Conservation (phyloP, 2,113 vertebrate species). For the Antennarius striatus region DNA sequence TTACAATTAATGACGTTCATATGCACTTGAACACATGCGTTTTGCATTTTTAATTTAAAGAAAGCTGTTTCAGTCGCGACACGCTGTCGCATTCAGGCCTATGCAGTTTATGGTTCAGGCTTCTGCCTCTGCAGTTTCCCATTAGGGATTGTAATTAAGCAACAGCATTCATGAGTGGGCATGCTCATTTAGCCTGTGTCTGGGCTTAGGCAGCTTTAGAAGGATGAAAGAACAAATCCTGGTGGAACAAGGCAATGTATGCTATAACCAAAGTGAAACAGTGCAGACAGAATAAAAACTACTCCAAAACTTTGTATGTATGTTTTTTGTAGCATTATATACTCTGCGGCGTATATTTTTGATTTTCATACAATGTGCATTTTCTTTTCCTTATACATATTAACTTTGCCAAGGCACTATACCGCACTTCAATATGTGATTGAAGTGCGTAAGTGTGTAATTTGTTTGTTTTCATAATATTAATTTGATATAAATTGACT, state of each 20-base stretch:
- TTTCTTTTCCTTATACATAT: background rate
- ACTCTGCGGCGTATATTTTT: constrained; percentile 1
- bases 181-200: constrained; percentile 67
- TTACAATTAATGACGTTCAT: constrained; percentile 46
- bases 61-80: constrained; percentile 23
- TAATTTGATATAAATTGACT: too few relatives aligned
- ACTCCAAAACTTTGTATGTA: constrained; percentile 49
- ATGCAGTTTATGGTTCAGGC: constrained; percentile 4
- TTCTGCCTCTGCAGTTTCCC: constrained; percentile 59
- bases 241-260: constrained; percentile 58
- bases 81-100: constrained; percentile 22
- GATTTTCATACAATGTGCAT: background rate
- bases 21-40: constrained; percentile 50
- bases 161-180: constrained; percentile 73
- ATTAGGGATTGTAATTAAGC: constrained; percentile 76
- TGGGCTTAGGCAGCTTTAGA: constrained; percentile 65
- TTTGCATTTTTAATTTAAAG: constrained; percentile 6
- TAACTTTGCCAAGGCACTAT: background rate
- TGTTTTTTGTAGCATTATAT: background rate
- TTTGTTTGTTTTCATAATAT: background rate
- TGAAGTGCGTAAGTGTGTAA: too few relatives aligned
- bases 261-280: constrained; percentile 50
- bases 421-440: too few relatives aligned
- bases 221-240: constrained; percentile 72
- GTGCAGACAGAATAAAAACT: constrained; percentile 60